A percentile compares a stretch with the other conserved stretches of the same genome.
These are phyloP conservation scores for Struthio camelus DNA, from an alignment of 2,113 vertebrate genomes.

Conservation along the genomic window DNA sequence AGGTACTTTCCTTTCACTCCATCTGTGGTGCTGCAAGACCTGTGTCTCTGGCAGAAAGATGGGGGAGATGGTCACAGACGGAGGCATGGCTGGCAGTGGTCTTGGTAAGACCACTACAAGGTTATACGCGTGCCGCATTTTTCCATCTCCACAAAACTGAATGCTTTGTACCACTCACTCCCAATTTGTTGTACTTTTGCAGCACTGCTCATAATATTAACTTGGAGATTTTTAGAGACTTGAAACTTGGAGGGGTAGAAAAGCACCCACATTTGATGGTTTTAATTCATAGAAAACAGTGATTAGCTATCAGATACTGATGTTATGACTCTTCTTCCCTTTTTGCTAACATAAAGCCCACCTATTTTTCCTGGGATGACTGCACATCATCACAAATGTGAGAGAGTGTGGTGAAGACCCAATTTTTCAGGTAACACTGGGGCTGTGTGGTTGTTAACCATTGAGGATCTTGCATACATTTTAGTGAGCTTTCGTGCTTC, in stretches of 20 bases:
- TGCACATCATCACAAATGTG: neutral
- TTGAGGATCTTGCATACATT: neutral
- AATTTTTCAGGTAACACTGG: neutral
- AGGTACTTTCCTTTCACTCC: rapidly evolving
- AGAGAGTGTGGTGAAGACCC: neutral
- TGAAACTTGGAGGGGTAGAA: neutral
- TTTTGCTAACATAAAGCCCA: neutral
- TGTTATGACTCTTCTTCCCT: neutral
- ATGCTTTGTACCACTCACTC: neutral
- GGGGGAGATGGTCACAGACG: neutral
- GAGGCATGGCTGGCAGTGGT: neutral
- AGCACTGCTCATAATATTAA: too few relatives aligned
- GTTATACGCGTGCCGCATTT: neutral
- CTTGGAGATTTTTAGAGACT: neutral
- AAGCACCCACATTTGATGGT: neutral
- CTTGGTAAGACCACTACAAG: neutral
- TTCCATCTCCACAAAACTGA: neutral
- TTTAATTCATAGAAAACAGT: neutral
- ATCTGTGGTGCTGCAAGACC: neutral
- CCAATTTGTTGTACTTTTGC: too few relatives aligned
- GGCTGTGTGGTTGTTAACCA: neutral
- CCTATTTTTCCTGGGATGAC: neutral
- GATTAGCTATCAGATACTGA: neutral
- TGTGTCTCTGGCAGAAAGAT: neutral
- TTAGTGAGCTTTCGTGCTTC: neutral